Conservation (phyloP, 2,888 invertebrate species). For the Candidula unifasciata region DNA sequence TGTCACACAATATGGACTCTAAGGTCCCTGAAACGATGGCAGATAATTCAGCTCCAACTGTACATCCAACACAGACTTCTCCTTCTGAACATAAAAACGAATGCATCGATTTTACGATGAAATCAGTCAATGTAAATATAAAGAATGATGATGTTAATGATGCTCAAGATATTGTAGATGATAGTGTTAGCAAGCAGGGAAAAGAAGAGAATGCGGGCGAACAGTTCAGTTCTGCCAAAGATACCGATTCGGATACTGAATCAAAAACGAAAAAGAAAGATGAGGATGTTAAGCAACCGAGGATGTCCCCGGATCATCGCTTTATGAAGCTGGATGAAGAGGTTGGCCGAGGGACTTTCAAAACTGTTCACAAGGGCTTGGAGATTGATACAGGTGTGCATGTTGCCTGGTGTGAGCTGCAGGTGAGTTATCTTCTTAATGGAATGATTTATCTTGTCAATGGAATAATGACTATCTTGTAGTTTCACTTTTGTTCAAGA, state of each 20-base stretch:
- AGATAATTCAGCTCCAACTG: neutral
- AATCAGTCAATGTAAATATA: neutral
- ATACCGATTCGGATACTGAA: conserved; percentile 38
- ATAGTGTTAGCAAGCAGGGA: neutral
- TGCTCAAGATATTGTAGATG: neutral
- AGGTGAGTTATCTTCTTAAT: conserved; percentile 44
- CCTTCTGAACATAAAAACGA: conserved; percentile 5
- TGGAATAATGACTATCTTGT: too few relatives aligned
- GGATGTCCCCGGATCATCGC: conserved; percentile 86
- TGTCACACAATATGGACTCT: neutral
- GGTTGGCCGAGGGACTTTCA: conserved; percentile 98
- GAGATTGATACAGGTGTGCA: conserved; percentile 99
- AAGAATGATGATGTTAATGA: neutral
- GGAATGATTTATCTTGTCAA: too few relatives aligned
- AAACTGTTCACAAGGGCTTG: conserved; percentile 97
- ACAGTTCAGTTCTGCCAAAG: neutral
- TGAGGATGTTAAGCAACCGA: conserved; percentile 86
- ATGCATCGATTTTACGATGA: conserved; percentile 26
- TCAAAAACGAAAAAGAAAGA: conserved; percentile 39
- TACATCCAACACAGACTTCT: neutral
- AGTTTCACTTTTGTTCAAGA: too few relatives aligned
- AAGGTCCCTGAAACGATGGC: neutral
- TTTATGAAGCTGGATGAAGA: conserved; percentile 99
- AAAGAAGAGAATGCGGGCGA: conserved; percentile 11
- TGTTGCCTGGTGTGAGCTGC: conserved; percentile 99